phyloP scores from a whole-genome alignment of 92 coral and sea anemone species.

The Metridium senile region DNA sequence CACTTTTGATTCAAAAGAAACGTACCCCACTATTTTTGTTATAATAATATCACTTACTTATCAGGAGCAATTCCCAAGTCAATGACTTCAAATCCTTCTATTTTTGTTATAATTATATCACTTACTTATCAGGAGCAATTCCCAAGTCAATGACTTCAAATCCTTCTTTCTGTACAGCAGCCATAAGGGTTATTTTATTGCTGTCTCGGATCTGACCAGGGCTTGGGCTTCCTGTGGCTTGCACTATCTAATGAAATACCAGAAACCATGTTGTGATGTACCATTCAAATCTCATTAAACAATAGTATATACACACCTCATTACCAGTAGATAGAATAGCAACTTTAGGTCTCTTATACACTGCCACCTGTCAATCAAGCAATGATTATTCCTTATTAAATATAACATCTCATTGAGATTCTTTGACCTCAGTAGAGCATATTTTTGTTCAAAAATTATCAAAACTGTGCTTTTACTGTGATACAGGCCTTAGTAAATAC shows the following conservation, averaged over 20 bases:
- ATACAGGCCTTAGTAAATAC: too few species aligned
- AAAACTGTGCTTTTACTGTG: too few species aligned
- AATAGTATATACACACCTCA: constrained; percentile 52
- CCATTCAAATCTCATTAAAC: not conserved
- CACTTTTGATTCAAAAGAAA: too few species aligned
- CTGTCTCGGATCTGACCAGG: constrained; percentile 95
- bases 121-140: constrained; percentile 79
- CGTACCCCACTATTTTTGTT: too few species aligned
- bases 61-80: constrained; percentile 91
- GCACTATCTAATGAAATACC: constrained; percentile 47
- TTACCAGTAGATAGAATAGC: constrained; percentile 98
- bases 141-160: constrained; percentile 80
- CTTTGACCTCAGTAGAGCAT: too few species aligned
- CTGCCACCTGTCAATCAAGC: constrained; percentile 62
- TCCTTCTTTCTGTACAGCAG: constrained; percentile 78
- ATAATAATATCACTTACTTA: constrained; percentile 37
- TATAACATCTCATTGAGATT: too few species aligned
- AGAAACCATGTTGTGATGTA: not conserved
- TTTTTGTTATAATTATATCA: not conserved
- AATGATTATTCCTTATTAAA: too few species aligned
- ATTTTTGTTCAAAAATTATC: too few species aligned
- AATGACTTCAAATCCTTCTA: constrained; percentile 51
- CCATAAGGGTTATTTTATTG: constrained; percentile 75
- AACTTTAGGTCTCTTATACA: constrained; percentile 82
- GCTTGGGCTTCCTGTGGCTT: constrained; percentile 56